Base-by-base conservation (phyloP, 2,888 invertebrate species). In the Mellilla xanthometata region DNA sequence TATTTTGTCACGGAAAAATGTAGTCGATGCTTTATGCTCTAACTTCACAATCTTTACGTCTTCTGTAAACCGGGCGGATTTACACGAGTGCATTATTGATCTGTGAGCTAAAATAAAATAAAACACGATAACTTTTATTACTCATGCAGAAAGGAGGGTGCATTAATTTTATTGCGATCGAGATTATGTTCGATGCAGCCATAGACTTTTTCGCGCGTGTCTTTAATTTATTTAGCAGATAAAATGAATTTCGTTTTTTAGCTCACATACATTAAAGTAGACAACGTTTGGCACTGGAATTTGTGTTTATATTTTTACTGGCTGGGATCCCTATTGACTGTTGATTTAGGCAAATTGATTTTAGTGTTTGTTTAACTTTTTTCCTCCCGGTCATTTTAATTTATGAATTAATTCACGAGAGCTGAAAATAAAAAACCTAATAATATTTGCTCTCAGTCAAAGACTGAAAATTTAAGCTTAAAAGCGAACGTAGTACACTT, bases 81-180 rank as follows among this genome's bases (percentile, higher is more conserved):
- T 19, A 33, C 19, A 22, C 15, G n/a, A n/a, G n/a, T n/a, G n/a
- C n/a, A n/a, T n/a, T 30, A 41, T 43, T 39, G 48, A 39, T 48
- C 42, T 34, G 33, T 22, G 22, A 32, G 7, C 27, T 13, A 12
- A 38, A 39, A 40, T 39, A 28, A 38, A 45, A 50, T 45, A 45
- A 33, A 38, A 34, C 41, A 45, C 39, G 45, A 34, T 24, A 24
- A 24, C 2, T 24, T 24, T 8, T 7, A 24, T 39, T 42, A 30
- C 24, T 32, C 19, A 8, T 33, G 33, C 29, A 12, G 24, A 4
- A 11, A 7, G 30, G 28, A 40, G 49, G 49, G 49, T 50, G 49
- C 41, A 45, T 44, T 45, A 50, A 40, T 50, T 41, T 45, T 34
- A 50, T 41, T 30, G 40, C 39, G 11, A 33, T 40, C 10, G 13